Conservation (phyloP, 2,888 invertebrate species). For the Pyralis farinalis region DNA sequence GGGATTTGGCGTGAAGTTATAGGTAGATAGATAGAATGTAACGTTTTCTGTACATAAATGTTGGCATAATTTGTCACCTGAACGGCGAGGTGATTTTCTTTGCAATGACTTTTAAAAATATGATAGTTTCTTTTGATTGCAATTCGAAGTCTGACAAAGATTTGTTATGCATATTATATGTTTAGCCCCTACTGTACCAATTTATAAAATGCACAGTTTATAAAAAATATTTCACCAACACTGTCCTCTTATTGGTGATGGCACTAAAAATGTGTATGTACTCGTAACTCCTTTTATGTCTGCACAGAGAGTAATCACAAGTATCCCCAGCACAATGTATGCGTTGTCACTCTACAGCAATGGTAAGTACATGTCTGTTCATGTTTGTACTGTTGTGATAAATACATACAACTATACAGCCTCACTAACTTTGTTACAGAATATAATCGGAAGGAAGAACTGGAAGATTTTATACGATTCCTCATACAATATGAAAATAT, state of each 20-base stretch:
- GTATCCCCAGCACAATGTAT: constrained; percentile 32
- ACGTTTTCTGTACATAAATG: no score
- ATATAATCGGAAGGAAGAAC: constrained; percentile 43
- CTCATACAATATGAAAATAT: constrained; percentile 46
- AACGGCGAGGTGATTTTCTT: no score
- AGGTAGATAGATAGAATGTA: no score
- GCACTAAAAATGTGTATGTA: neutral
- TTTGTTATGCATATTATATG: no score
- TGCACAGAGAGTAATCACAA: constrained; percentile 36
- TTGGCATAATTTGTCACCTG: no score
- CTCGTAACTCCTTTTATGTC: constrained; percentile 12
- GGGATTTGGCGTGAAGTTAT: no score
- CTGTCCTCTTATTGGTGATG: constrained; percentile 6
- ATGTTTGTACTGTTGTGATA: neutral
- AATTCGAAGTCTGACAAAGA: no score
- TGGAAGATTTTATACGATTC: constrained; percentile 54
- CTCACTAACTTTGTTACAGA: constrained; percentile 52
- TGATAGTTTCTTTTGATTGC: no score
- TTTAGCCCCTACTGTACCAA: no score
- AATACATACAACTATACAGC: neutral
- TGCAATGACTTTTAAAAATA: no score
- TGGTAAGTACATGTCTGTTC: constrained; percentile 39
- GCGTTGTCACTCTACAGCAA: constrained; percentile 16
- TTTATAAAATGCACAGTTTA: neutral
- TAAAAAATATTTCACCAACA: neutral